Evolutionary conservation across 1,140 invertebrate genomes (phyloP), one percentile per base, ranked within the genome.

Genomic region (Heliconius hermathena): DNA sequence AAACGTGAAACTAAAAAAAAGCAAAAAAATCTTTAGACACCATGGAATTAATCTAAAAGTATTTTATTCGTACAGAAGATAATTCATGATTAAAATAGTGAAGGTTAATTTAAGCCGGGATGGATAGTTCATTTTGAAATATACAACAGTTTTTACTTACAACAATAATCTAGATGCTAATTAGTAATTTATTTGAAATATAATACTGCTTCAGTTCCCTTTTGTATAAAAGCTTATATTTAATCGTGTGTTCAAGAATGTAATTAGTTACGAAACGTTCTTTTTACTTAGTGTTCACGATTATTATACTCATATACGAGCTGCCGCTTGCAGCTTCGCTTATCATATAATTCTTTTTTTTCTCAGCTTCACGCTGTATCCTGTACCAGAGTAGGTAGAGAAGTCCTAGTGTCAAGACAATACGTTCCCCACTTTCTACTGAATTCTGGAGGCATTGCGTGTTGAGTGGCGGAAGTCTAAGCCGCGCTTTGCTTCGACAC

Each of bases 111-210:
- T 41, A 41, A 41, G 4, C 41, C 11, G 41, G 11, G 11, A 41
- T 41, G 41, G 41, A 41, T 41, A 41, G 54, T 57, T 57, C 54
- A 18, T 22, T 57, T 9, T 57, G 54, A 22, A 57, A 41, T 22
- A 57, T 0, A 57, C 54, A n/a, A 18, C 54, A 57, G 18, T 9
- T 41, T 38, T 41, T 41, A 41, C 38, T 41, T 41, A 41, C 38
- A 41, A 57, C 54, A n/a, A 52, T 16, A 18, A 57, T n/a, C 5
- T 57, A n/a, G 54, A 57, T 16, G 16, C 54, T 57, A 57, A 57
- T 57, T 57, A 57, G n/a, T n/a, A 57, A 57, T 57, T 57, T 57
- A 6, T 57, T 57, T 57, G 54, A 57, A 57, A 57, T 57, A 57
- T 57, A 57, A 57, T 57, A 57, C 22, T 18, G 54, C 54, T 8